Base-by-base conservation (phyloP, 2,113 vertebrate genomes). In the Sander lucioperca region DNA sequence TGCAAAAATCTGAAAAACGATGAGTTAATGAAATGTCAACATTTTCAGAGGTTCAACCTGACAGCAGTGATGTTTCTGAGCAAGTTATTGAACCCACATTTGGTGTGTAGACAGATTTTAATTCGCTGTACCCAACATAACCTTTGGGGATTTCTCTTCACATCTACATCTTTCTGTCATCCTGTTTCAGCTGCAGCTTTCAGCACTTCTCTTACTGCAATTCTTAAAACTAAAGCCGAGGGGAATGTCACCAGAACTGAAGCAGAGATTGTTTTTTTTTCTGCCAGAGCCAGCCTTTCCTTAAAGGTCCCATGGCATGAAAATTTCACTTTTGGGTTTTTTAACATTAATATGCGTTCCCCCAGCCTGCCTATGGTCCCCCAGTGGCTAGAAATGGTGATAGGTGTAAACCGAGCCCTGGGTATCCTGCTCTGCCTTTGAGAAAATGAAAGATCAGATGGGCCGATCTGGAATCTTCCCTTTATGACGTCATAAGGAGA, bases 181-280 rank as follows among this genome's bases (percentile, higher is more conserved):
- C 5, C 2, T 1, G 67, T 61, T 73, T 53, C 68, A 73, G 81
- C 54, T 30, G 56, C 45, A 78, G 65, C 1, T 51, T 69, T 66
- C 6, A 14, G 2, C 19, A 13, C 10, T 76, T 39, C 36, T 39
- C 36, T 45, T 48, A 66, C 51, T 57, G 53, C 39, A 43, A 16
- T 9, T 19, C 39, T 30, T 47, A n/a, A 66, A 58, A 15, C 10
- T 4, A n/a, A 54, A 23, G 67, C 11, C 3, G 3, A 43, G 43
- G 47, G 0, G 27, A 12, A 12, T 7, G 63, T 21, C 33, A 43
- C 8, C 21, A 6, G 12, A 0, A 6, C 27, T 74, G 21, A 63
- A 39, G n/a, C 30, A n/a, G 39, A 12, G 5, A 14, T 69, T 33
- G 43, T 50, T 48, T 39, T 39, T 39, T 33, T 5, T 36, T 48